A percentile compares a stretch with the other conserved stretches of the same genome.
phyloP scores from a whole-genome alignment of 2,888 invertebrate species.

The Nineta flava region DNA sequence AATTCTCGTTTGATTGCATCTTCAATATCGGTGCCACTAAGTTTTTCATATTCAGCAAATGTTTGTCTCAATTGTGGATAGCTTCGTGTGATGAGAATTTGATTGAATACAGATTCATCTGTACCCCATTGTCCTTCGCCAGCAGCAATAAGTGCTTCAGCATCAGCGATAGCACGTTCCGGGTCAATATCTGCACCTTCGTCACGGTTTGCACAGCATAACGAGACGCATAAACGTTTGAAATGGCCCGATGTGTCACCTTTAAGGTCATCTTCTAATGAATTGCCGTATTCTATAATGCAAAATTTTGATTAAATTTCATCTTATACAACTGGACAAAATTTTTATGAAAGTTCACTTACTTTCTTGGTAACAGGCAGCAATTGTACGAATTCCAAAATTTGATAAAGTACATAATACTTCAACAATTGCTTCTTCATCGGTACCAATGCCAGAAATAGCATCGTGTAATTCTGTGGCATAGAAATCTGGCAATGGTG shows the following conservation, averaged over 20 bases:
- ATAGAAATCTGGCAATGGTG: slow-evolving; percentile 76
- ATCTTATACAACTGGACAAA: neutral
- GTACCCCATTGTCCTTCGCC: slow-evolving; percentile 82
- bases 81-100: slow-evolving; percentile 71
- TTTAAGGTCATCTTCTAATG: slow-evolving; percentile 71
- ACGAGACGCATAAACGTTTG: slow-evolving; percentile 74
- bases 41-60: slow-evolving; percentile 69
- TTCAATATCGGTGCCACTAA: slow-evolving; percentile 71
- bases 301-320: slow-evolving; percentile 8
- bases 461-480: slow-evolving; percentile 82
- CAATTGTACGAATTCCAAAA: slow-evolving; percentile 72
- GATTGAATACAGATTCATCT: slow-evolving; percentile 77
- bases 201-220: slow-evolving; percentile 77
- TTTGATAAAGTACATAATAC: slow-evolving; percentile 84
- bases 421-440: slow-evolving; percentile 82
- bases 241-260: slow-evolving; percentile 95
- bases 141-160: slow-evolving; percentile 57
- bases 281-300: slow-evolving; percentile 57
- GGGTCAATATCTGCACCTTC: slow-evolving; percentile 78
- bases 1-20: slow-evolving; percentile 75
- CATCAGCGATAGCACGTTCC: slow-evolving; percentile 64
- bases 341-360: slow-evolving; percentile 23
- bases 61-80: slow-evolving; percentile 76
- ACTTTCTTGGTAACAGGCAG: slow-evolving; percentile 69
- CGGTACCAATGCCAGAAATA: slow-evolving; percentile 72